Evolutionary conservation across 1,140 invertebrate genomes (phyloP), one percentile per base, ranked within the genome.

Genomic region (Pissodes strobi): DNA sequence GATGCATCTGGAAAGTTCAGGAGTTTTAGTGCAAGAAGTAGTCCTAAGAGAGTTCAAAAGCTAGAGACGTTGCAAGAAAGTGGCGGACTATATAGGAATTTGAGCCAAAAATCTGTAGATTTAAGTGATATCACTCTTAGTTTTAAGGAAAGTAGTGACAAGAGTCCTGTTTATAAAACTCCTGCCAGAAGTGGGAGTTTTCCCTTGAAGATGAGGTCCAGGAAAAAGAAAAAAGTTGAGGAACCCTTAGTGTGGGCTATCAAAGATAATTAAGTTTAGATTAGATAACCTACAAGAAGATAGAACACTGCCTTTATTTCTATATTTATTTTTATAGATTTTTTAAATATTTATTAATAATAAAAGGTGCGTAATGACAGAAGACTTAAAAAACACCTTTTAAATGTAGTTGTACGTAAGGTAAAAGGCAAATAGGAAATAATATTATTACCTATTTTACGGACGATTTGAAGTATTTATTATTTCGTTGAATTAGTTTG

Each of bases 221-320:
- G 72, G 63, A 82, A 74, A 58, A 80, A 77, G 59, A 76, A 70
- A 51, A 80, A 80, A 52, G 34, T 68, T 22, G 80, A 82, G 17
- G 76, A 80, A 27, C 81, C 81, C 5, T 30, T 73, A 18, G 41
- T 60, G 12, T 75, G 73, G 73, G 60, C 61, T 22, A 53, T 72
- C 3, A 53, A 52, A 48, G 52, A 51, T 23, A 27, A 27, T 9
- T 27, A 27, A 9, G 25, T 27, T 9, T 27, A 27, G 9, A 27
- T n/a, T n/a, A n/a, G n/a, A n/a, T n/a, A 27, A 5, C 9, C 25
- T 27, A 9, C 9, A 9, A 27, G 9, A 27, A 27, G 25, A 27
- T 27, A 27, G 25, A 27, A 27, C 9, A 27, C 25, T 27, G n/a
- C n/a, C n/a, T n/a, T n/a, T n/a, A n/a, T n/a, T n/a, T n/a, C n/a